Evolutionary conservation across 2,888 invertebrate genomes (phyloP).

Genomic region (Xanthorhoe spadicearia): DNA sequence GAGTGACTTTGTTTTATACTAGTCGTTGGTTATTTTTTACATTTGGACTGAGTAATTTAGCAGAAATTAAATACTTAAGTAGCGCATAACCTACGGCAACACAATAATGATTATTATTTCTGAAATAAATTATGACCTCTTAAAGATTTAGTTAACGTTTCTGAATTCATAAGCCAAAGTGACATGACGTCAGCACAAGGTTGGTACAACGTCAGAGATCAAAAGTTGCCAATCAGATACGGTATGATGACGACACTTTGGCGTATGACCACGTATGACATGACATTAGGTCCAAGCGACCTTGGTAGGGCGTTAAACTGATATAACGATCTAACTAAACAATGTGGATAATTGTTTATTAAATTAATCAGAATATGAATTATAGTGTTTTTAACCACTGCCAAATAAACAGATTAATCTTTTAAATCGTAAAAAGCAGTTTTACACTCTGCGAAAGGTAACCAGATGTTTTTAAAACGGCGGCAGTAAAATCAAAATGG

Average conservation of each 20-base stretch:
- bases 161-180: background rate
- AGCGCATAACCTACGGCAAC: too few species aligned
- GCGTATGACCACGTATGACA: constrained; percentile 42
- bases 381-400: constrained; percentile 23
- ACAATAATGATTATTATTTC: too few species aligned
- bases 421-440: background rate
- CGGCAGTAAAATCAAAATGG: constrained; percentile 58
- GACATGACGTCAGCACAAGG: constrained; percentile 34
- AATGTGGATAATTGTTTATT: constrained; percentile 10
- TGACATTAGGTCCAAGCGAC: constrained; percentile 36
- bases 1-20: too few species aligned
- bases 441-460: constrained; percentile 25
- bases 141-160: background rate
- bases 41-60: too few species aligned
- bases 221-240: constrained; percentile 27
- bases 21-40: too few species aligned
- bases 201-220: constrained; percentile 12
- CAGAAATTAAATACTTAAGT: too few species aligned
- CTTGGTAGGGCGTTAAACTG: constrained; percentile 49
- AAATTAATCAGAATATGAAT: constrained; percentile 21
- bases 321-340: constrained; percentile 28
- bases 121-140: too few species aligned
- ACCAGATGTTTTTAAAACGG: constrained; percentile 52
- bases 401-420: constrained; percentile 7
- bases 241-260: constrained; percentile 46